These are phyloP conservation scores for Furnarius figulus DNA, from an alignment of 2,113 vertebrate species.

Conservation along the genomic window DNA sequence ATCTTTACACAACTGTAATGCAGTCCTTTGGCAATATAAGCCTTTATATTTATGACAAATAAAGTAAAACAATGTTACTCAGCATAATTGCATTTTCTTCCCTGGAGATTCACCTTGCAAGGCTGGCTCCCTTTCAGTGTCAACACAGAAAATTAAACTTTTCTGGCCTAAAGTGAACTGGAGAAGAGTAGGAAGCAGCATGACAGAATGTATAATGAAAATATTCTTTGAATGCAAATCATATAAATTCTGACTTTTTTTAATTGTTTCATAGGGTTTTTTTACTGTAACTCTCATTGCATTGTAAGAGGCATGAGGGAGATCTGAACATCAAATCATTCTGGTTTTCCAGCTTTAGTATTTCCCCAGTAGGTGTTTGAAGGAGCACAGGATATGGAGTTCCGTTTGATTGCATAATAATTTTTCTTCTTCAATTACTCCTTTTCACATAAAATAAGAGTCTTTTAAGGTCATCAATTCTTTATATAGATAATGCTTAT, in stretches of 20 bases:
- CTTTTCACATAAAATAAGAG: neutral
- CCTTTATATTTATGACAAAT: constrained; percentile 1
- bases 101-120: neutral
- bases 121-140: neutral
- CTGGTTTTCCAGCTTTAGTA: neutral
- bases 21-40: neutral
- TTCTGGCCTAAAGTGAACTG: constrained; percentile 4
- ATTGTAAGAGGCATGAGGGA: neutral
- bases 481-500: neutral
- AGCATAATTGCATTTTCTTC: neutral
- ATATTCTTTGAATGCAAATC: neutral
- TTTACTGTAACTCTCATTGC: neutral
- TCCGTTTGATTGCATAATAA: neutral
- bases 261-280: neutral
- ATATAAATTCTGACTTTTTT: neutral
- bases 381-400: neutral
- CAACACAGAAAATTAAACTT: constrained; percentile 33
- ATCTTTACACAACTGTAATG: neutral
- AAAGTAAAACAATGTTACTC: neutral
- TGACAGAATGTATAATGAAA: neutral
- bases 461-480: neutral
- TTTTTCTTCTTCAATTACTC: neutral
- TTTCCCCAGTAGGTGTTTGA: neutral
- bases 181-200: neutral
- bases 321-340: neutral